A percentile compares a stretch with the other conserved stretches of the same genome.
phyloP scores from a whole-genome alignment of 2,113 vertebrate genomes.

The Prunella himalayana region DNA sequence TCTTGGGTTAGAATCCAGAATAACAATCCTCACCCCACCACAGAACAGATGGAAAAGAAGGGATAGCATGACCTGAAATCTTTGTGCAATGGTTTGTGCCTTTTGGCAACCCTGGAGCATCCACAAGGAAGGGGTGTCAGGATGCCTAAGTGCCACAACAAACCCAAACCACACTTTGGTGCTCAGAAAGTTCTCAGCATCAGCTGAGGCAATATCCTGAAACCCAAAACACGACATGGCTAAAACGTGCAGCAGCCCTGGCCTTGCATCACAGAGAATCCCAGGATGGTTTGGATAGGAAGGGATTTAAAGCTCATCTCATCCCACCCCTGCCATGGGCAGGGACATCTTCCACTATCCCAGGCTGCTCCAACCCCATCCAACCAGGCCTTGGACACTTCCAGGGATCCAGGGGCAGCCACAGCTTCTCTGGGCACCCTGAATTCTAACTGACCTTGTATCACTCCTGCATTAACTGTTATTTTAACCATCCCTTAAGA shows the following conservation, averaged over 20 bases:
- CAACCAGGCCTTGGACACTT: neutral
- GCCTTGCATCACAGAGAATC: accelerated
- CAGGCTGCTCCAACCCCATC: neutral
- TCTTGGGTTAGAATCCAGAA: neutral
- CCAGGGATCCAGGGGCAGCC: neutral
- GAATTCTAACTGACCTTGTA: neutral
- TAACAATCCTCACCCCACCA: neutral
- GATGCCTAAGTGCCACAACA: neutral
- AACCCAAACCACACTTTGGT: neutral
- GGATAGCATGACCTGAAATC: neutral
- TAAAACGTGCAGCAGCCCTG: neutral
- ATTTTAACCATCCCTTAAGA: neutral
- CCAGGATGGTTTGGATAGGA: neutral
- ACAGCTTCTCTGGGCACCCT: neutral
- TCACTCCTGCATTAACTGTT: neutral
- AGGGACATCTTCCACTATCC: neutral
- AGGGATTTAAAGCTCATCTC: neutral
- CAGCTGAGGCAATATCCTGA: neutral
- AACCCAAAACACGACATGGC: accelerated
- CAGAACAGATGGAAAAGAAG: neutral
- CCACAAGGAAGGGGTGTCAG: neutral
- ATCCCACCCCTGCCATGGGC: neutral
- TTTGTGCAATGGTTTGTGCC: neutral
- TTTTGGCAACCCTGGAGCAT: neutral
- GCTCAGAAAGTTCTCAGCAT: neutral